These are phyloP conservation scores for Amniataba percoides DNA, from an alignment of 2,797 vertebrate species.

Conservation along the genomic window DNA sequence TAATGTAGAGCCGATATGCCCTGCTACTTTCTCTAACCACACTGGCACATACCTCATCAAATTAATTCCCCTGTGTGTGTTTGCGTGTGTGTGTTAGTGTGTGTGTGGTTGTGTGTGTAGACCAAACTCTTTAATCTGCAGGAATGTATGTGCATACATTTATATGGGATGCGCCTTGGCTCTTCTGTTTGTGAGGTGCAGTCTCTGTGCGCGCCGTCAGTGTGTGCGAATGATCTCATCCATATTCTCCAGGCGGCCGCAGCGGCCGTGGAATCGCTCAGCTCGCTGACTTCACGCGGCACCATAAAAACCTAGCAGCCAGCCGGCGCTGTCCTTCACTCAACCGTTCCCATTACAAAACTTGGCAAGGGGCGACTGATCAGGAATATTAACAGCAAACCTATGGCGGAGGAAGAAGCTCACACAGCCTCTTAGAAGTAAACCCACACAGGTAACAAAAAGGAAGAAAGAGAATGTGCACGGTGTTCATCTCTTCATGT, in stretches of 20 bases:
- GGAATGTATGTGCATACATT: slow-evolving; percentile 8
- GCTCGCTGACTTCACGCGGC: slow-evolving; percentile 63
- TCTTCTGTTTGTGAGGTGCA: slow-evolving; percentile 21
- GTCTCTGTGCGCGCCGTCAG: slow-evolving; percentile 18
- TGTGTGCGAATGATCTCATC: slow-evolving; percentile 69
- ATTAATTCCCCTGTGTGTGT: slow-evolving; percentile 25
- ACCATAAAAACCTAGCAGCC: slow-evolving; percentile 68
- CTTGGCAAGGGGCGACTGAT: slow-evolving; percentile 55
- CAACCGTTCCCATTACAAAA: slow-evolving; percentile 66
- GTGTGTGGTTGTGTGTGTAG: too few relatives aligned
- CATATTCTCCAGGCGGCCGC: slow-evolving; percentile 65
- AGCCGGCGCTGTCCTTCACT: slow-evolving; percentile 65
- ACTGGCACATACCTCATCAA: slow-evolving; percentile 36
- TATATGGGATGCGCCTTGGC: slow-evolving; percentile 36
- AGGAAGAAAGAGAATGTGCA: neutral
- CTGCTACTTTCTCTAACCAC: slow-evolving; percentile 28
- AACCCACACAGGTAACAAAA: slow-evolving; percentile 30
- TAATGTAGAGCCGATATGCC: slow-evolving; percentile 39
- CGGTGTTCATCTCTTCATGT: slow-evolving; percentile 14
- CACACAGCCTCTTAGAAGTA: slow-evolving; percentile 30
- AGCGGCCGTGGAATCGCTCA: slow-evolving; percentile 53
- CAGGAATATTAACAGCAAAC: slow-evolving; percentile 61
- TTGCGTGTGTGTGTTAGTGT: too few relatives aligned
- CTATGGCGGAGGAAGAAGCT: slow-evolving; percentile 3
- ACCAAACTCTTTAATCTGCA: slow-evolving; percentile 4